phyloP scores from a whole-genome alignment of 2,888 invertebrate species.

The Hypsopygia costalis region DNA sequence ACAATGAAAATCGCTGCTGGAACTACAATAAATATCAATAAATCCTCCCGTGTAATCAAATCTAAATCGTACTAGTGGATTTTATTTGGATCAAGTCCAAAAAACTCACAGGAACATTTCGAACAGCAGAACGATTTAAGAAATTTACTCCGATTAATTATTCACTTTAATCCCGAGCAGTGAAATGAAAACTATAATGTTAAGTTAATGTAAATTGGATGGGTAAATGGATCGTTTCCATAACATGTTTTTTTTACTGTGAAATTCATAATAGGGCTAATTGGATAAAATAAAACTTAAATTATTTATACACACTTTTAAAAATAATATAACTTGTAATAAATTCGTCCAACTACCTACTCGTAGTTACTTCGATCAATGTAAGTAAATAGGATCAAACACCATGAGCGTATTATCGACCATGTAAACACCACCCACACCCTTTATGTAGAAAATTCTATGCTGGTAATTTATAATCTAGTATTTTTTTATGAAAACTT shows the following conservation, averaged over 20 bases:
- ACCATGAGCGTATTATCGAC: neutral
- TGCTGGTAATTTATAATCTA: no score
- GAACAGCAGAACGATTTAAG: constrained; percentile 15
- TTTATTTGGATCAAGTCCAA: constrained; percentile 14
- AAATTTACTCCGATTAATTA: constrained; percentile 39
- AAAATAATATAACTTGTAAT: no score
- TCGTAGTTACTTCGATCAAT: no score
- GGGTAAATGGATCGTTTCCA: constrained; percentile 1
- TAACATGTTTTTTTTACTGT: no score
- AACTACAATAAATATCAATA: neutral
- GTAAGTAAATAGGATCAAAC: no score
- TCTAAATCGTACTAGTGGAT: constrained; percentile 3
- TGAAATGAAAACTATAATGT: constrained; percentile 30
- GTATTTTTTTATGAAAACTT: no score
- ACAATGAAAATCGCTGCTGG: neutral
- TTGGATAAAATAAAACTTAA: no score
- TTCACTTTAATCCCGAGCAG: constrained; percentile 27
- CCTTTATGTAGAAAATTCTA: no score
- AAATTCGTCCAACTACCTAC: no score
- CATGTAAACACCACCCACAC: no score
- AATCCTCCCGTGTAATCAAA: constrained; percentile 6
- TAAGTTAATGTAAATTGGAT: constrained; percentile 20
- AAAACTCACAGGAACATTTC: constrained; percentile 11
- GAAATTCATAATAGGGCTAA: no score
- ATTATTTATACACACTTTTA: no score